A percentile compares a stretch with the other conserved stretches of the same genome.
Evolutionary conservation across 2,888 invertebrate species (phyloP).

Genomic region (Hecatera dysodea): DNA sequence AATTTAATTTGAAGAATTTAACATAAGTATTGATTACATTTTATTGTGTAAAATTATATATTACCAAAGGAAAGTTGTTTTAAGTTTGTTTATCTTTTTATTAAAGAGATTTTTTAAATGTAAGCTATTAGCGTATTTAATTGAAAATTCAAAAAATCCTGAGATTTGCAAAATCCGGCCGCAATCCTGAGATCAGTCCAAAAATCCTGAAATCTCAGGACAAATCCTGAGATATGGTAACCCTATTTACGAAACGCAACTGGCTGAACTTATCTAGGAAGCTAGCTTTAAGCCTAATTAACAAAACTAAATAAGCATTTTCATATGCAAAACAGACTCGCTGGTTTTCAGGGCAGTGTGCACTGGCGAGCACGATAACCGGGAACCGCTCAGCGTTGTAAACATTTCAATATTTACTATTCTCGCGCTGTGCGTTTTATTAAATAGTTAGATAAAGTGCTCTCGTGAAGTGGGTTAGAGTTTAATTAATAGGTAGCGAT

Average conservation of each 20-base stretch:
- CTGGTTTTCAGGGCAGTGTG: constrained; percentile 38
- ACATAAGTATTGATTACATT: too few species aligned
- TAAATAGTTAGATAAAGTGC: constrained; percentile 18
- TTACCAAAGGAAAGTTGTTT: too few species aligned
- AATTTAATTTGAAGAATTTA: too few species aligned
- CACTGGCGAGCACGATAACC: constrained; percentile 64
- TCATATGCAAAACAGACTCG: constrained; percentile 67
- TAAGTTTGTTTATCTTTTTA: too few species aligned
- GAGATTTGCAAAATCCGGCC: too few species aligned
- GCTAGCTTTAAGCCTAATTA: constrained; percentile 7
- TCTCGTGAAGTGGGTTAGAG: constrained; percentile 2
- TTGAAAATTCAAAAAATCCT: too few species aligned
- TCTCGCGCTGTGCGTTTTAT: constrained; percentile 39
- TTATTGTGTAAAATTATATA: too few species aligned
- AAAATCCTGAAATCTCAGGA: too few species aligned
- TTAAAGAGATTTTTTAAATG: too few species aligned
- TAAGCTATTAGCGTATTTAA: too few species aligned
- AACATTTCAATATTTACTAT: constrained; percentile 70
- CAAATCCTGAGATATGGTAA: too few species aligned
- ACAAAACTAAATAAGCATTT: constrained; percentile 66
- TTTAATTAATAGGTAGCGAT: constrained; percentile 5
- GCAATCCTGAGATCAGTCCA: too few species aligned
- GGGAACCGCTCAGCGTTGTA: constrained; percentile 56
- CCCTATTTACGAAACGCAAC: not conserved
- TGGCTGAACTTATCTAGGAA: constrained; percentile 9